Conservation (phyloP, 2,113 vertebrate genomes). For the Caloenas nicobarica region DNA sequence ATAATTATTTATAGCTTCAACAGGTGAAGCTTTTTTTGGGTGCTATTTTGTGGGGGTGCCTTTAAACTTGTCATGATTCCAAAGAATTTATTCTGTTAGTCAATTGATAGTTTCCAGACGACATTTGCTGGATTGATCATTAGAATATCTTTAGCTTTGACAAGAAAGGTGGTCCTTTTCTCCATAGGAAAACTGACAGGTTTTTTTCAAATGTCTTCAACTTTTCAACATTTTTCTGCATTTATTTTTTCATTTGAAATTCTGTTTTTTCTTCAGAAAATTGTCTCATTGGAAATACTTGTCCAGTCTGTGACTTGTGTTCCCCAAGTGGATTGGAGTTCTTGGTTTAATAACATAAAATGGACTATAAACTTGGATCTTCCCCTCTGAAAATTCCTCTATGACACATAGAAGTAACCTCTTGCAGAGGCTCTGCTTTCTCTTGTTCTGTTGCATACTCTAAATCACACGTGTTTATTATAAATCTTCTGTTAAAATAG, state of each 20-base stretch:
- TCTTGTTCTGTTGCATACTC: background rate
- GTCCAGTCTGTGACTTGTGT: background rate
- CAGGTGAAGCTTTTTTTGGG: background rate
- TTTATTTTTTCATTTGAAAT: background rate
- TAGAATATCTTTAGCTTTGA: background rate
- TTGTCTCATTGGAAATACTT: background rate
- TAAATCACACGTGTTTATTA: background rate
- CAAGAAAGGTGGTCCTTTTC: background rate
- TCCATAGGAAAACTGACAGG: background rate
- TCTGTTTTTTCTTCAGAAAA: background rate
- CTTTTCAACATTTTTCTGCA: background rate
- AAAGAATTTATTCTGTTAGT: background rate
- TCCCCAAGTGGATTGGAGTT: background rate
- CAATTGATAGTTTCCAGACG: background rate
- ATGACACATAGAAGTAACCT: background rate
- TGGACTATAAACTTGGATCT: background rate
- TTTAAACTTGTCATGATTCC: background rate
- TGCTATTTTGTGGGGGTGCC: background rate
- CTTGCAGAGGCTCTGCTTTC: background rate
- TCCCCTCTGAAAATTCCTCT: background rate
- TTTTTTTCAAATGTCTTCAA: background rate
- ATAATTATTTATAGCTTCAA: conserved; percentile 48
- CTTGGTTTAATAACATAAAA: background rate
- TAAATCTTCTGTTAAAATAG: background rate
- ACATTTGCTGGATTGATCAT: background rate